Evolutionary conservation across 2,113 vertebrate species (phyloP).

Genomic region (Paradisaea rubra): DNA sequence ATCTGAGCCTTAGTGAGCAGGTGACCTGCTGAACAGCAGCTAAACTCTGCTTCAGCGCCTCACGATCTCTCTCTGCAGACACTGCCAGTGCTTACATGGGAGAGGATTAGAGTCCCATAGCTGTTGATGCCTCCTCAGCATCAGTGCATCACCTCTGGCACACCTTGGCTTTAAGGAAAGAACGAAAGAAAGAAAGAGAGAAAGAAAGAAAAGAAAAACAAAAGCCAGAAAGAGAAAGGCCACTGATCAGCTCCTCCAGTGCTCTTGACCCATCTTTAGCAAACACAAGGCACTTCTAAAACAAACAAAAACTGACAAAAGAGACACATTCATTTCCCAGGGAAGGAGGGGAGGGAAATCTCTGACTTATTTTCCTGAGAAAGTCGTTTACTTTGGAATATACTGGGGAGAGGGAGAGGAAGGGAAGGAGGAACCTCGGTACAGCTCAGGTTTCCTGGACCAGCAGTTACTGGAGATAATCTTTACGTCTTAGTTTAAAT

Average conservation of each 20-base stretch:
- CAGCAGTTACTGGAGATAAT: constrained; percentile 21
- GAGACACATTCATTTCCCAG: constrained; percentile 27
- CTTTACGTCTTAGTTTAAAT: constrained; percentile 36
- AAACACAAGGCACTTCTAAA: constrained; percentile 73
- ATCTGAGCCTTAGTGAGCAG: constrained; percentile 41
- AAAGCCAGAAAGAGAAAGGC: constrained; percentile 67
- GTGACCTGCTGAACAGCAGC: constrained; percentile 53
- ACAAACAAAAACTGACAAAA: constrained; percentile 53
- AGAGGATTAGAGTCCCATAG: constrained; percentile 54
- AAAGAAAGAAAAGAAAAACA: background rate
- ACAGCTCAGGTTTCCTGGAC: constrained; percentile 26
- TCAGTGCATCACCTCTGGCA: constrained; percentile 65
- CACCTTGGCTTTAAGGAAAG: constrained; percentile 66
- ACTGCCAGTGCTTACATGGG: constrained; percentile 58
- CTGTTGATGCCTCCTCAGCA: constrained; percentile 70
- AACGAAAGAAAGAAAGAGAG: background rate
- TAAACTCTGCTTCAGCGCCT: constrained; percentile 59
- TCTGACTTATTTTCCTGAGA: constrained; percentile 60
- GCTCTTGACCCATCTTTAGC: constrained; percentile 63
- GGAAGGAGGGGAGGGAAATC: constrained; percentile 8
- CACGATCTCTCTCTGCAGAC: constrained; percentile 47
- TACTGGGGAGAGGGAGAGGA: background rate
- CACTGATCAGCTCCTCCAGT: constrained; percentile 67
- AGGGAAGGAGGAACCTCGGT: constrained; percentile 23
- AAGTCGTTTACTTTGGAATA: constrained; percentile 59